Evolutionary conservation across 1,140 invertebrate species (phyloP), one percentile per base, ranked within the genome.

Genomic region (Lineus longissimus): DNA sequence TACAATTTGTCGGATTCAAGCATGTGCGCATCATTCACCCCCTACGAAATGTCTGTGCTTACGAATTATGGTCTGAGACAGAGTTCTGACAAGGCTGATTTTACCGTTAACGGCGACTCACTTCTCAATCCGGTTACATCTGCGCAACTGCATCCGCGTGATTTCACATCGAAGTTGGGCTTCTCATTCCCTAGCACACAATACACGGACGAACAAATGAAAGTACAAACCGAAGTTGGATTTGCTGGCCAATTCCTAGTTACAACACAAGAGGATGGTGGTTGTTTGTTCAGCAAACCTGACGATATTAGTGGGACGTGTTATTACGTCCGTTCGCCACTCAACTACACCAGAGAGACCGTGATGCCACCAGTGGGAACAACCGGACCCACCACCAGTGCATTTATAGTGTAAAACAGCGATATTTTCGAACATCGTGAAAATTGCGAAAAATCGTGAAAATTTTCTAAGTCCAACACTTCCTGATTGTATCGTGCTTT

Each of bases 251-350:
- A 51, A 6, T 51, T 51, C 47, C 47, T 51, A 4, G 47, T 51
- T 51, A 51, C 47, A 51, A 51, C 47, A 51, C 47, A 51, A n/a
- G 47, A 51, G n/a, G 47, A 51, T 27, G 47, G 47, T n/a, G 47
- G 47, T 7, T 51, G 47, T 51, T 51, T 51, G 47, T 51, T 51
- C n/a, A 51, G 47, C 47, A 51, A 51, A 51, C 47, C 47, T 51
- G 47, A 51, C 47, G n/a, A 51, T 51, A n/a, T 51, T n/a, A 51
- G 47, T n/a, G 47, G 47, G 6, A 51, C 6, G 4, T 7, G 4
- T 7, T 51, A 51, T 51, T 51, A 51, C n/a, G 47, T 51, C 47
- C 47, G 47, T 6, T 51, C 47, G n/a, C 47, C 47, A n/a, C 47
- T 51, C 6, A 51, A 51, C n/a, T 51, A 51, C n/a, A 9, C 47